Evolutionary conservation across 1,140 invertebrate genomes (phyloP).

Genomic region (Campodea augens): DNA sequence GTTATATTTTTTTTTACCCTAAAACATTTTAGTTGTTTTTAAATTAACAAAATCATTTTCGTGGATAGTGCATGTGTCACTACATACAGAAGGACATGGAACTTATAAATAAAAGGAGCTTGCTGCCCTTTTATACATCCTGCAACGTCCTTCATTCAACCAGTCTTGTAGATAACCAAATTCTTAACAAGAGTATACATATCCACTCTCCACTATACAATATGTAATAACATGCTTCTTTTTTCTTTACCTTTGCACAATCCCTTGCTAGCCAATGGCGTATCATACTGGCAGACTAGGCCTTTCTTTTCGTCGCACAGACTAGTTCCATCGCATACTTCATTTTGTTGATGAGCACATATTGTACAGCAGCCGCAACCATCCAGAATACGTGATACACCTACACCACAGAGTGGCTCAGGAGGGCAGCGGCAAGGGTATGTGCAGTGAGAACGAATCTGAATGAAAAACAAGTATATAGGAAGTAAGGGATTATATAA

Average conservation of each 20-base stretch:
- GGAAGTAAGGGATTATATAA: background rate
- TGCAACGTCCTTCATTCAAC: too few relatives aligned
- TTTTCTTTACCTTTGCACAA: conserved; percentile 21
- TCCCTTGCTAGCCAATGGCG: conserved; percentile 16
- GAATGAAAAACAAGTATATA: conserved; percentile 2
- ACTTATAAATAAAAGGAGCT: too few relatives aligned
- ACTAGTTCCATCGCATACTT: conserved; percentile 22
- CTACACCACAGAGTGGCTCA: conserved; percentile 17
- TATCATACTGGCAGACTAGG: conserved; percentile 21
- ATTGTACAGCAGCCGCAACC: conserved; percentile 31
- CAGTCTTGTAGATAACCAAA: too few relatives aligned
- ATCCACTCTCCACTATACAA: too few relatives aligned
- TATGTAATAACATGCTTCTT: too few relatives aligned
- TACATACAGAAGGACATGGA: too few relatives aligned
- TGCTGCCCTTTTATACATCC: too few relatives aligned
- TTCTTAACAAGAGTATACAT: too few relatives aligned
- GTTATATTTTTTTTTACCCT: too few relatives aligned
- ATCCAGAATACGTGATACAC: conserved; percentile 24
- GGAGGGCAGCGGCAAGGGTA: conserved; percentile 20
- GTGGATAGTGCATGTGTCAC: too few relatives aligned
- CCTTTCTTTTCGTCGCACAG: conserved; percentile 22
- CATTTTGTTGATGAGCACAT: conserved; percentile 28
- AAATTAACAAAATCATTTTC: too few relatives aligned
- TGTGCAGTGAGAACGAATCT: conserved; percentile 16
- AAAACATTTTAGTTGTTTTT: too few relatives aligned